Evolutionary conservation across 2,113 vertebrate species (phyloP).

Genomic region (Dascyllus trimaculatus): DNA sequence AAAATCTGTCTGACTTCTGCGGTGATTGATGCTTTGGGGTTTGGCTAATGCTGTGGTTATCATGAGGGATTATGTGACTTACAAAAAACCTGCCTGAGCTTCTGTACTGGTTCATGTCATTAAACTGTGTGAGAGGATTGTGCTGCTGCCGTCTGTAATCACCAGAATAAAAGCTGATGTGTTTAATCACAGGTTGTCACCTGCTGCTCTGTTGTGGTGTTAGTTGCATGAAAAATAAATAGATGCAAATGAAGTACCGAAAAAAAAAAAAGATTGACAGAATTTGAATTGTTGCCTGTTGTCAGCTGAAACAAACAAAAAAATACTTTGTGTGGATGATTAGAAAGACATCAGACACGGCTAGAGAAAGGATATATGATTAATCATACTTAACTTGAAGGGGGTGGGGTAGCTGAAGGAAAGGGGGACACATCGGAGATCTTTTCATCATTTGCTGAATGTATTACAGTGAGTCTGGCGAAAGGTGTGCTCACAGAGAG

Average conservation of each 20-base stretch:
- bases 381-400: conserved; percentile 59
- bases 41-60: conserved; percentile 67
- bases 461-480: conserved; percentile 48
- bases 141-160: conserved; percentile 48
- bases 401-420: conserved; percentile 13
- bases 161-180: conserved; percentile 49
- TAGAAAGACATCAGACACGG: conserved; percentile 42
- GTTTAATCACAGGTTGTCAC: conserved; percentile 62
- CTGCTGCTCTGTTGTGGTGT: conserved; percentile 36
- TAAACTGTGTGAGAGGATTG: conserved; percentile 63
- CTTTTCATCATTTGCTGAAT: conserved; percentile 73
- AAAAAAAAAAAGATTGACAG: neutral
- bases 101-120: conserved; percentile 52
- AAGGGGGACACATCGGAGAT: conserved; percentile 47
- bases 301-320: conserved; percentile 17
- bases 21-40: conserved; percentile 65
- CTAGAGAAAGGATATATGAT: conserved; percentile 53
- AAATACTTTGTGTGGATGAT: conserved; percentile 12
- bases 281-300: neutral
- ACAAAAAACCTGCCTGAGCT: conserved; percentile 63
- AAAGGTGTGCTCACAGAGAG: conserved; percentile 65
- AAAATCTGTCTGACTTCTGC: conserved; percentile 59
- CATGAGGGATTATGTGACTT: conserved; percentile 71
- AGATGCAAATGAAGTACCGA: neutral
- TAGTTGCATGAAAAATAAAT: neutral